Conservation (phyloP, 2,113 vertebrate species). For the Cebus imitator region DNA sequence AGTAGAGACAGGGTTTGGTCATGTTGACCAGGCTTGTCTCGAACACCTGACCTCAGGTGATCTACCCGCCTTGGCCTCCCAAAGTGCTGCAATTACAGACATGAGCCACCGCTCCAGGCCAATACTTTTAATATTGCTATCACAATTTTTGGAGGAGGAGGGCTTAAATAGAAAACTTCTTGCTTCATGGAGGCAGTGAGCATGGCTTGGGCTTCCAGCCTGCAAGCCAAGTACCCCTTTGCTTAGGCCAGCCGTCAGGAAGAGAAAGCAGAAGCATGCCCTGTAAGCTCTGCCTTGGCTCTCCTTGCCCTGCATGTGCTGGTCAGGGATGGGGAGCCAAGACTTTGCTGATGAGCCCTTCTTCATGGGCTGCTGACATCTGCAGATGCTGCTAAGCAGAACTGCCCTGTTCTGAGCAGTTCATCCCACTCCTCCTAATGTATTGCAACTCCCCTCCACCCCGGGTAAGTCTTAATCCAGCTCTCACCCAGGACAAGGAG, state of each 20-base stretch:
- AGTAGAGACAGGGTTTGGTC: too few relatives aligned
- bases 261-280: neutral
- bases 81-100: too few relatives aligned
- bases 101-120: too few relatives aligned
- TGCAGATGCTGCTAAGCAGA: neutral
- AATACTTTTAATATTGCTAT: neutral
- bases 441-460: too few relatives aligned
- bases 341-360: neutral
- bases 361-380: neutral
- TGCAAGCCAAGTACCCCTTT: accelerated
- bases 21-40: too few relatives aligned
- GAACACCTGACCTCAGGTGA: too few relatives aligned
- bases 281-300: neutral
- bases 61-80: too few relatives aligned
- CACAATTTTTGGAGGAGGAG: neutral
- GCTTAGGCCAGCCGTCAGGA: neutral
- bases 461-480: neutral
- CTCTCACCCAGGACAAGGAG: neutral
- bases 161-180: neutral
- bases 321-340: neutral
- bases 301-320: neutral
- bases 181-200: neutral
- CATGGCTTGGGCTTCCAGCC: neutral
- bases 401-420: neutral
- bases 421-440: neutral